Evolutionary conservation across 2,888 invertebrate genomes (phyloP).

Genomic region (Daptonema setosum): DNA sequence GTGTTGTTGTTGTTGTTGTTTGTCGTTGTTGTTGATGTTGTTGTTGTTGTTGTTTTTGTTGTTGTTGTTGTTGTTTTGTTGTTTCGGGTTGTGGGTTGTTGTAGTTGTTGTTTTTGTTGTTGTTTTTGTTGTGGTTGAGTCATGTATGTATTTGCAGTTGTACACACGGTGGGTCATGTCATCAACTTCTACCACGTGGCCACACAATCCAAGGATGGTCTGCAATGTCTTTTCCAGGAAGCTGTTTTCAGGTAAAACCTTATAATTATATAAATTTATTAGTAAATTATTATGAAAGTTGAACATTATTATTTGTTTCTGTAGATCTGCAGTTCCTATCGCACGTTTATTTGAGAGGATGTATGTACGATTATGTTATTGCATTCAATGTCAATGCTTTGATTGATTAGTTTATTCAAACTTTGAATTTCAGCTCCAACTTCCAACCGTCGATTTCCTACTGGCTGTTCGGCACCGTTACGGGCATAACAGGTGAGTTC

Average conservation of each 20-base stretch:
- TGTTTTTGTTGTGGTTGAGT: too few relatives aligned
- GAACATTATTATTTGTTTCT: not conserved
- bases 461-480: conserved; percentile 83
- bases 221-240: conserved; percentile 73
- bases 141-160: conserved; percentile 29
- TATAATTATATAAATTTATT: too few relatives aligned
- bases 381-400: not conserved
- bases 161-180: conserved; percentile 79
- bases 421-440: conserved; percentile 41
- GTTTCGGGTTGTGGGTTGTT: too few relatives aligned
- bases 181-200: conserved; percentile 93
- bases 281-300: not conserved
- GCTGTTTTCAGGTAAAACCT: conserved; percentile 50
- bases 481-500: conserved; percentile 50
- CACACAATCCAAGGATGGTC: conserved; percentile 73
- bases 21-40: too few relatives aligned
- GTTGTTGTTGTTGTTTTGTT: too few relatives aligned
- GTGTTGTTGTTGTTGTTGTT: too few relatives aligned
- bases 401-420: not conserved
- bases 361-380: too few relatives aligned
- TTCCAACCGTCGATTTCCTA: conserved; percentile 77
- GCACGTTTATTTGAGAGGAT: too few relatives aligned
- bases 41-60: too few relatives aligned
- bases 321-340: too few relatives aligned
- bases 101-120: too few relatives aligned